phyloP scores from a whole-genome alignment of 2,113 vertebrate genomes.

The Opisthocomus hoazin region DNA sequence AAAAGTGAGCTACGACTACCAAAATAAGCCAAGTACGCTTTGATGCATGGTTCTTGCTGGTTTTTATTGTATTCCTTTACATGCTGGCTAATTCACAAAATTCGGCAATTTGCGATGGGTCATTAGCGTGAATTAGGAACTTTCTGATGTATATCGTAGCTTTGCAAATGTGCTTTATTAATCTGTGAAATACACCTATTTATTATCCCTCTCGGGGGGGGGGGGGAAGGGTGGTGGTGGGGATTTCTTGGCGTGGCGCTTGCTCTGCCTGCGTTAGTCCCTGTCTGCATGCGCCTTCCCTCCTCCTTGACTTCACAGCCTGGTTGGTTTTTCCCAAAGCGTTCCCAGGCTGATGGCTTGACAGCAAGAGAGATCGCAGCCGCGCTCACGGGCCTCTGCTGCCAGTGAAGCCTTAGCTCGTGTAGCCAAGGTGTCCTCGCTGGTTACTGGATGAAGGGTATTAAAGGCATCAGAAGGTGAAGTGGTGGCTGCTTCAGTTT shows the following conservation, averaged over 20 bases:
- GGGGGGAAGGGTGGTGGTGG: too few relatives aligned
- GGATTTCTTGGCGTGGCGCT: neutral
- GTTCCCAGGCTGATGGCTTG: slow-evolving; percentile 24
- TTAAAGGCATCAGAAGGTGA: slow-evolving; percentile 48
- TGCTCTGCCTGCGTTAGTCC: neutral
- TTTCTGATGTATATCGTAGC: slow-evolving; percentile 38
- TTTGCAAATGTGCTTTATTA: slow-evolving; percentile 24
- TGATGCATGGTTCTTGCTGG: neutral
- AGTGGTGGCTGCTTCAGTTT: slow-evolving; percentile 6
- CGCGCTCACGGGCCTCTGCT: neutral
- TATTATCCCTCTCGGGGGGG: neutral
- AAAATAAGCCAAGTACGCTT: neutral
- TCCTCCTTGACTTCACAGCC: neutral
- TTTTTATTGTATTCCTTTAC: slow-evolving; percentile 1
- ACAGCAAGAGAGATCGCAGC: slow-evolving; percentile 45
- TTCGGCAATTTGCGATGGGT: slow-evolving; percentile 26
- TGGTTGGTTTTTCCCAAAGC: neutral
- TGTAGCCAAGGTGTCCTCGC: slow-evolving; percentile 50
- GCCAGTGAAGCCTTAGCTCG: neutral
- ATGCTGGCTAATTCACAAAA: slow-evolving; percentile 29
- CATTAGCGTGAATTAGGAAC: slow-evolving; percentile 44
- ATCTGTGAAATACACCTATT: slow-evolving; percentile 32
- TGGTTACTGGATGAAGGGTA: slow-evolving; percentile 47
- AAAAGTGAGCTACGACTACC: neutral
- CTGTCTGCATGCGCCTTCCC: neutral